phyloP scores from a whole-genome alignment of 2,888 invertebrate species.

The Chymomyza fuscimana region DNA sequence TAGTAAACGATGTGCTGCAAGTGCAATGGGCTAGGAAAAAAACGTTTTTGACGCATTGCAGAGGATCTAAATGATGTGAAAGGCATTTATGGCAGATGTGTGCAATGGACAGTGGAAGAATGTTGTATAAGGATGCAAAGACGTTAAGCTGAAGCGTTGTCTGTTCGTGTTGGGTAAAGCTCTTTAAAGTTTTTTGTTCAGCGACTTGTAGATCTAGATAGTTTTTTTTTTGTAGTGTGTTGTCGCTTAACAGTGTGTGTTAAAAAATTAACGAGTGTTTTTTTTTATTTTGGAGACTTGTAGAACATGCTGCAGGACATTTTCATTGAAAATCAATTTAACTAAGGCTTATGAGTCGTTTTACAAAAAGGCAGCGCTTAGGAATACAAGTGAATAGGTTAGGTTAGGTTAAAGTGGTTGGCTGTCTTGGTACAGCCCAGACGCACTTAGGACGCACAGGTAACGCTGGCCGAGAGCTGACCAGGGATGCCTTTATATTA shows the following conservation, averaged over 20 bases:
- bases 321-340: too few species aligned
- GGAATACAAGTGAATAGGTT: too few species aligned
- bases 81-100: conserved; percentile 37
- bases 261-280: neutral
- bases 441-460: too few species aligned
- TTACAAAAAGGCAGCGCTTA: too few species aligned
- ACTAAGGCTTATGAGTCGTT: too few species aligned
- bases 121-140: neutral
- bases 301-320: too few species aligned
- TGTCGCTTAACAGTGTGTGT: neutral
- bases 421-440: too few species aligned
- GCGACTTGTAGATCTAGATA: neutral
- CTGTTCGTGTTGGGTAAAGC: neutral
- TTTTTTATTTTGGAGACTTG: too few species aligned
- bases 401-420: too few species aligned
- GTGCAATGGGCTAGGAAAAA: conserved; percentile 34
- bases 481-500: too few species aligned
- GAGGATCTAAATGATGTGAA: conserved; percentile 53
- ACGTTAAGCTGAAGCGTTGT: neutral
- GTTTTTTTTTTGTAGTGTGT: neutral
- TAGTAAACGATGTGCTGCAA: conserved; percentile 55
- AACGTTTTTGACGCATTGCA: conserved; percentile 64
- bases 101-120: conserved; percentile 27
- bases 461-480: too few species aligned
- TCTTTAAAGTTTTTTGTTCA: neutral